A percentile compares a stretch with the other conserved stretches of the same genome.
These are phyloP conservation scores for Heliconius melpomene DNA, from an alignment of 1,140 invertebrate genomes.

Conservation along the genomic window DNA sequence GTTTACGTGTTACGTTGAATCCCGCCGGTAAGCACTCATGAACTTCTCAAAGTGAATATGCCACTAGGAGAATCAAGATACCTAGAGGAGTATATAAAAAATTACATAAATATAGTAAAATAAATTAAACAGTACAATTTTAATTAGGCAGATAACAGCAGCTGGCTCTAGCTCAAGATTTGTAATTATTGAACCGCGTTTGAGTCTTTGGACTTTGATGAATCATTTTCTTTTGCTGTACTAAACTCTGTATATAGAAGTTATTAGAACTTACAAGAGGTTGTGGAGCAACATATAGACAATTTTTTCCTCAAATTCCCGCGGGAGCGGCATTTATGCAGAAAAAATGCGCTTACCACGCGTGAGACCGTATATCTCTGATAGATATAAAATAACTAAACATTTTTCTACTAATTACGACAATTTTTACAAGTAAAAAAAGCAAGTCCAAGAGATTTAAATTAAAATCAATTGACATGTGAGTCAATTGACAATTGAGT, in stretches of 20 bases:
- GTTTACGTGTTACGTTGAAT: background rate
- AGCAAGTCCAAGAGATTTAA: no score
- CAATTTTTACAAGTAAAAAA: no score
- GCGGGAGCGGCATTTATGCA: no score
- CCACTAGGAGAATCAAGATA: background rate
- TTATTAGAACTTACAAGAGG: no score
- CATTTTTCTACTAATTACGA: no score
- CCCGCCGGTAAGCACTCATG: background rate
- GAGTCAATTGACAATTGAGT: no score
- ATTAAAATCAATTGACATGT: no score
- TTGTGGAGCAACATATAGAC: no score
- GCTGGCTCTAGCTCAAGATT: conserved; percentile 27
- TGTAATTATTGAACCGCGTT: conserved; percentile 29
- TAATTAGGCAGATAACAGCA: conserved; percentile 23
- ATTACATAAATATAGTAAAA: background rate
- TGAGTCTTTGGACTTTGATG: conserved; percentile 1
- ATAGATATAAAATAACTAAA: no score
- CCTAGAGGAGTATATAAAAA: background rate
- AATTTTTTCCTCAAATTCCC: no score
- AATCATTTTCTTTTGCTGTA: background rate
- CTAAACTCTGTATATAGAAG: background rate
- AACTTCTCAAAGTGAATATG: background rate
- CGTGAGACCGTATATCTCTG: no score
- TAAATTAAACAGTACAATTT: conserved; percentile 19
- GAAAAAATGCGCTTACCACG: no score